Evolutionary conservation across 2,888 invertebrate genomes (phyloP).

Genomic region (Meiosimyza decipiens): DNA sequence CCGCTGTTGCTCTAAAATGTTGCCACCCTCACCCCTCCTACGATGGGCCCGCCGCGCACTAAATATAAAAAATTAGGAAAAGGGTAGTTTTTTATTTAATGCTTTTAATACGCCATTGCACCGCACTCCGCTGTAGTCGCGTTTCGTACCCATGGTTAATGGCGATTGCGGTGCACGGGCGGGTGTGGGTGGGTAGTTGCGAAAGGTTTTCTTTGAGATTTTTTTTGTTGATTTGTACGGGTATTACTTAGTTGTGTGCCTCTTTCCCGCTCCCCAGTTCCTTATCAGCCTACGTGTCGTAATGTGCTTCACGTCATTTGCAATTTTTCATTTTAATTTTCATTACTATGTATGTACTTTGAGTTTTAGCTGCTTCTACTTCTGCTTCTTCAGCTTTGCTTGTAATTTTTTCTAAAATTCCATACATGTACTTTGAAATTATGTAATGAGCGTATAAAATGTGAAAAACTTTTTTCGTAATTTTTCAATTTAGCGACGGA

Average conservation of each 20-base stretch:
- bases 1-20: constrained; percentile 28
- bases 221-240: constrained; percentile 3
- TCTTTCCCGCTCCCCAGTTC: constrained; percentile 4
- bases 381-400: constrained; percentile 34
- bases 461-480: constrained; percentile 58
- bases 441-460: constrained; percentile 65
- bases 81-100: constrained; percentile 49
- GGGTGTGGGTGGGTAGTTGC: constrained; percentile 12
- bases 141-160: constrained; percentile 21
- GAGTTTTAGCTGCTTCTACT: constrained; percentile 24
- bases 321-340: constrained; percentile 66
- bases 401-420: constrained; percentile 53
- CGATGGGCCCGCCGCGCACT: constrained; percentile 34
- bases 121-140: constrained; percentile 4
- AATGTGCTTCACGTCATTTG: constrained; percentile 56
- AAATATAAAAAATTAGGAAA: constrained; percentile 45
- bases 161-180: constrained; percentile 11
- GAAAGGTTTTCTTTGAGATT: constrained; percentile 30
- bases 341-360: constrained; percentile 61
- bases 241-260: neutral
- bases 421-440: constrained; percentile 59
- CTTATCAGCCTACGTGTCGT: constrained; percentile 43
- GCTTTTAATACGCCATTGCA: constrained; percentile 27
- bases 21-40: constrained; percentile 8
- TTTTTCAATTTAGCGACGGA: constrained; percentile 66